Conservation (phyloP, 2,797 vertebrate genomes). For the Columba guinea region DNA sequence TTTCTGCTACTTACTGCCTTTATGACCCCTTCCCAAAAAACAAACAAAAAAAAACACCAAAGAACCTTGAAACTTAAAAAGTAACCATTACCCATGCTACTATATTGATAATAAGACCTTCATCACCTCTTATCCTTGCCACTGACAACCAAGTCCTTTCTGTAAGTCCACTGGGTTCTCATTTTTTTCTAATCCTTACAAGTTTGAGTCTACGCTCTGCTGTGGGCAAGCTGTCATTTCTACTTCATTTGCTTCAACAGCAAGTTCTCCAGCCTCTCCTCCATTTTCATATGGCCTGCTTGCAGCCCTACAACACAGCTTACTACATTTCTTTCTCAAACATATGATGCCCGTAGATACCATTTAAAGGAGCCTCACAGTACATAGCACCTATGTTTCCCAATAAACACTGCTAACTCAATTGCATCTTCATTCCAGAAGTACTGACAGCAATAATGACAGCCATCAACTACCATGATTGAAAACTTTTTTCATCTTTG, state of each 20-base stretch:
- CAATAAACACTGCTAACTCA: not conserved
- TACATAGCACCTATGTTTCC: not conserved
- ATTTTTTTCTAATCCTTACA: not conserved
- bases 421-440: not conserved
- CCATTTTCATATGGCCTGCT: not conserved
- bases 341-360: accelerated
- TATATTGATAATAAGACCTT: not conserved
- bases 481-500: not conserved
- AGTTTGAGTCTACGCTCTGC: not conserved
- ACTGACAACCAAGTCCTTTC: not conserved
- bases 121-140: not conserved
- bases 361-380: not conserved
- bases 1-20: not conserved
- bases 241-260: not conserved
- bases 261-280: not conserved
- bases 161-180: not conserved
- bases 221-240: not conserved
- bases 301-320: not conserved
- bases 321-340: not conserved
- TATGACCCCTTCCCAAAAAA: not conserved
- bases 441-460: not conserved
- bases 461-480: not conserved
- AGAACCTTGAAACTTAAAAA: not conserved
- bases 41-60: too few relatives aligned
- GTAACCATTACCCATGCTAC: not conserved